These are phyloP conservation scores for Acomys russatus DNA, from an alignment of 2,797 vertebrate species.

Conservation along the genomic window DNA sequence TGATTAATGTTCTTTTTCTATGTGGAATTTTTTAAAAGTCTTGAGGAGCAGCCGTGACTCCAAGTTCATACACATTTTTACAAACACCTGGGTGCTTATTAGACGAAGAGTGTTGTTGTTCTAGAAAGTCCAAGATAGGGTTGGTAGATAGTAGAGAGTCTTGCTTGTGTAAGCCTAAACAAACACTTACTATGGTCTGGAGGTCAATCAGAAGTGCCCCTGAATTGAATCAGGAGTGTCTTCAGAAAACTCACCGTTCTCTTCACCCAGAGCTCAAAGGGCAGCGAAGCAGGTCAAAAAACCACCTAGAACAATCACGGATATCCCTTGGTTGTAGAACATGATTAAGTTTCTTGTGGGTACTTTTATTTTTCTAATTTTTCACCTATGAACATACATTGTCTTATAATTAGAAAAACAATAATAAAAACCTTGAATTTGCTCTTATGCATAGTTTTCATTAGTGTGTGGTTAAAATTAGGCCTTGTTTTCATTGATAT, in stretches of 20 bases:
- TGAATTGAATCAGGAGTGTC: not conserved
- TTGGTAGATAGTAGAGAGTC: not conserved
- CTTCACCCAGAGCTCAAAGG: slow-evolving; percentile 44
- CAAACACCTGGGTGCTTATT: not conserved
- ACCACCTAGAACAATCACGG: not conserved
- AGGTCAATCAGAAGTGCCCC: not conserved
- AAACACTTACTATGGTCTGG: slow-evolving; percentile 40
- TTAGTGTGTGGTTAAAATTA: slow-evolving; percentile 31
- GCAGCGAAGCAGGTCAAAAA: slow-evolving; percentile 53
- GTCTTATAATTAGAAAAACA: slow-evolving; percentile 67
- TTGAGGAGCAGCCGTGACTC: not conserved
- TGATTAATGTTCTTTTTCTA: slow-evolving; percentile 38
- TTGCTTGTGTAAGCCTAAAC: not conserved
- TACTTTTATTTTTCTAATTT: slow-evolving; percentile 64
- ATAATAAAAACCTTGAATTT: slow-evolving; percentile 28
- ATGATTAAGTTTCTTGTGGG: slow-evolving; percentile 25
- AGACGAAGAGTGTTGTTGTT: not conserved
- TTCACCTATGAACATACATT: slow-evolving; percentile 2
- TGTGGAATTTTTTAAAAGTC: slow-evolving; percentile 30
- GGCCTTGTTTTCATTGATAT: slow-evolving; percentile 59
- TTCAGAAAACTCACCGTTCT: slow-evolving; percentile 21
- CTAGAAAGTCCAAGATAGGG: not conserved
- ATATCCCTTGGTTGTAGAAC: slow-evolving; percentile 22
- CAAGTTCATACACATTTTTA: slow-evolving; percentile 31
- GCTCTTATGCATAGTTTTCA: not conserved